A percentile compares a stretch with the other conserved stretches of the same genome.
Conservation (phyloP, 2,113 vertebrate genomes). For the Glaucomys volans region DNA sequence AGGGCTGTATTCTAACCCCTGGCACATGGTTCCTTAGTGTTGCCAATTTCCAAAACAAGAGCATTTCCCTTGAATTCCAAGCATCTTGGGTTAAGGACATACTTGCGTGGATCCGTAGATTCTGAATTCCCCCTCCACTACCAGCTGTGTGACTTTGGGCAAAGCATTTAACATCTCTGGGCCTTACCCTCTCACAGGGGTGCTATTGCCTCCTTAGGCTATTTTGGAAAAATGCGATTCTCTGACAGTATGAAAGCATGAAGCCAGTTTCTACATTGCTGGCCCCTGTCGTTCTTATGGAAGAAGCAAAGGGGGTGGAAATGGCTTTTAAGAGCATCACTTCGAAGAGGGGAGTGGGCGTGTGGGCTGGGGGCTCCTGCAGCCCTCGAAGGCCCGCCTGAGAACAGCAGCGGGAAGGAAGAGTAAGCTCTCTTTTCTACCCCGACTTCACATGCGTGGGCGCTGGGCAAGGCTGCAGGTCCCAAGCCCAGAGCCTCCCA, state of each 20-base stretch:
- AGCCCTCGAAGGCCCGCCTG: accelerated
- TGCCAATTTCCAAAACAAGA: neutral
- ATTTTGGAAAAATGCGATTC: neutral
- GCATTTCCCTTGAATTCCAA: neutral
- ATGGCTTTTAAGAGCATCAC: neutral
- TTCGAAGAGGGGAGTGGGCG: too few relatives aligned
- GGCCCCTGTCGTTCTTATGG: neutral
- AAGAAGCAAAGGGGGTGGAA: neutral
- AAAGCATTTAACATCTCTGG: neutral
- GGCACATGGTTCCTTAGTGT: neutral
- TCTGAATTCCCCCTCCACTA: too few relatives aligned
- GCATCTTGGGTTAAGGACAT: neutral
- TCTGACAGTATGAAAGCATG: neutral
- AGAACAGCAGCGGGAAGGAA: neutral
- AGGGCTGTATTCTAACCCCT: accelerated
- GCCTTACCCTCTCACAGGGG: neutral
- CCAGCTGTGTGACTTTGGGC: neutral
- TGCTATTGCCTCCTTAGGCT: neutral
- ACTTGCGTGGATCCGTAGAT: too few relatives aligned
- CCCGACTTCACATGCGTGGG: neutral
- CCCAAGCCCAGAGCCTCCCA: neutral
- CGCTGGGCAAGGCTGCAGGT: neutral
- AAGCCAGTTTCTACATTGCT: neutral
- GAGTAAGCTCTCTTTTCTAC: neutral
- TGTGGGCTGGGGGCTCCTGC: neutral